Evolutionary conservation across 1,140 invertebrate genomes (phyloP).

Genomic region (Aradophagus sp.): DNA sequence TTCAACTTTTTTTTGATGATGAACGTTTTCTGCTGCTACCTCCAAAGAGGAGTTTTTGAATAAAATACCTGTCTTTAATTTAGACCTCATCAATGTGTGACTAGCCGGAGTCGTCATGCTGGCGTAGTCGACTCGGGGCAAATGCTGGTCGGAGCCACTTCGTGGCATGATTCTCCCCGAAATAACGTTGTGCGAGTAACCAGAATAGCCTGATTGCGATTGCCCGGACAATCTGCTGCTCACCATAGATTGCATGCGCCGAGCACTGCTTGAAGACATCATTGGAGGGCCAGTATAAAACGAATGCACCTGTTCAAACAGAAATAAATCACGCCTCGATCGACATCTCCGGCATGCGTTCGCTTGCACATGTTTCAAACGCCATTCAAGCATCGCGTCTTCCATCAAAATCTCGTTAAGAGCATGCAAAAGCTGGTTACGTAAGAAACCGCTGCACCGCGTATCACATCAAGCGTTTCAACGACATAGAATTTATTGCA

Average conservation of each 20-base stretch:
- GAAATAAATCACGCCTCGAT: conserved; percentile 31
- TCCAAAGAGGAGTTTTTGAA: too few species aligned
- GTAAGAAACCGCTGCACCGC: too few species aligned
- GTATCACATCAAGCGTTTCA: too few species aligned
- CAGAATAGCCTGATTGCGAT: conserved; percentile 72
- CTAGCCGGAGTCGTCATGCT: conserved; percentile 80
- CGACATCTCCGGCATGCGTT: too few species aligned
- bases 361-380: conserved; percentile 17
- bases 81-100: conserved; percentile 84
- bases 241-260: conserved; percentile 73
- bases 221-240: conserved; percentile 68
- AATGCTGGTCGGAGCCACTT: conserved; percentile 89
- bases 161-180: conserved; percentile 81
- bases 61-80: conserved; percentile 81
- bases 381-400: conserved; percentile 16
- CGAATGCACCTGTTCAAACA: conserved; percentile 79
- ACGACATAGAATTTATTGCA: too few species aligned
- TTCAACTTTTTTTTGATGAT: too few species aligned
- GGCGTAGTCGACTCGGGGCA: conserved; percentile 87
- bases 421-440: conserved; percentile 47
- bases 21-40: too few species aligned
- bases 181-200: conserved; percentile 74
- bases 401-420: conserved; percentile 11
- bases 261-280: conserved; percentile 73
- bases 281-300: conserved; percentile 82